phyloP scores from a whole-genome alignment of 2,888 invertebrate species.

The Neuroscelio doddi region DNA sequence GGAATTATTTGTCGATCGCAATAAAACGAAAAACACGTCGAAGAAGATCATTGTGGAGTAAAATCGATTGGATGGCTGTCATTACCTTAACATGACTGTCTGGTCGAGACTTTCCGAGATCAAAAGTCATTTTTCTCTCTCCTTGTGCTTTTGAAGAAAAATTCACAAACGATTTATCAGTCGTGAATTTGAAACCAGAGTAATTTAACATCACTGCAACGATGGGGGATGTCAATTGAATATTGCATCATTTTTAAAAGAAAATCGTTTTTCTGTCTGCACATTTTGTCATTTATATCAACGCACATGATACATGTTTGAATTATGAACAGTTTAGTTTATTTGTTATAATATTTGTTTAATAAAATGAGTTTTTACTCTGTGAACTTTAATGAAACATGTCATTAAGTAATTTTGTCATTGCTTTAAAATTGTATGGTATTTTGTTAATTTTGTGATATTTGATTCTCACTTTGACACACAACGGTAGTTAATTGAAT shows the following conservation, averaged over 20 bases:
- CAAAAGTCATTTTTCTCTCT: conserved; percentile 22
- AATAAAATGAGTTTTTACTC: no score
- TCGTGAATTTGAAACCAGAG: conserved; percentile 28
- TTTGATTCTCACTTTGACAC: not conserved
- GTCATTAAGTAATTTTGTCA: no score
- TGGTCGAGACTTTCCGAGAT: conserved; percentile 2
- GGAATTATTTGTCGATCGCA: conserved; percentile 15
- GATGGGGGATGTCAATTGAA: conserved; percentile 25
- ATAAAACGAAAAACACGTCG: conserved; percentile 10
- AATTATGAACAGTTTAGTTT: no score
- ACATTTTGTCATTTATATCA: not conserved
- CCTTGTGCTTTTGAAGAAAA: conserved; percentile 16
- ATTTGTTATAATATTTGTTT: no score
- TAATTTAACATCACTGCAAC: conserved; percentile 27
- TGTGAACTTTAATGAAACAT: no score
- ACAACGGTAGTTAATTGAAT: conserved; percentile 2
- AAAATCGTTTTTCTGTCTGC: conserved; percentile 7
- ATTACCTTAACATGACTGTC: not conserved
- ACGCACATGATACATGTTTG: no score
- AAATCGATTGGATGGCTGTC: conserved; percentile 15
- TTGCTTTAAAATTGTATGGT: no score
- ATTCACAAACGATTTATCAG: conserved; percentile 34
- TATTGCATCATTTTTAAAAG: no score
- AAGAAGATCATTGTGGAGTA: conserved; percentile 1
- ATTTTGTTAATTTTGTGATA: no score